A percentile compares a stretch with the other conserved stretches of the same genome.
Conservation (phyloP, 92 coral and sea anemone species). For the Porites evermanni region DNA sequence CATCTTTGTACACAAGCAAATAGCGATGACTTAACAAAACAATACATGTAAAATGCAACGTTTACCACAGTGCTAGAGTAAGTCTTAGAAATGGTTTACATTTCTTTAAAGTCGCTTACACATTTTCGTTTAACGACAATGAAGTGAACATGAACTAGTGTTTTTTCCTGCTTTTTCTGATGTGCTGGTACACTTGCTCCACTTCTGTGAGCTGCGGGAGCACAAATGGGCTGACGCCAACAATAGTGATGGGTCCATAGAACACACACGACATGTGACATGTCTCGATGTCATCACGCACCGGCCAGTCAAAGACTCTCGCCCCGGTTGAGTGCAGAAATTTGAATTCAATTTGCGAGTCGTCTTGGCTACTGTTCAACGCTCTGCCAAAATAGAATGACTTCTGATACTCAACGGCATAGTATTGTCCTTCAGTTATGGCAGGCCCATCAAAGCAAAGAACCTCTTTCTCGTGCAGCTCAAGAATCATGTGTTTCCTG, state of each 20-base stretch:
- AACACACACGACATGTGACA: conserved; percentile 28
- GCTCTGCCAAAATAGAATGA: conserved; percentile 64
- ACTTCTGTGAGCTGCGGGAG: conserved; percentile 30
- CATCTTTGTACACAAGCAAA: conserved; percentile 4
- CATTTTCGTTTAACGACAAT: not conserved
- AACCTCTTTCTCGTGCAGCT: conserved; percentile 49
- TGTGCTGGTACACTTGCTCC: conserved; percentile 21
- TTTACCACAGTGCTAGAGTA: not conserved
- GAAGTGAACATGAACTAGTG: not conserved
- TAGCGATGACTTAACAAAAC: not conserved
- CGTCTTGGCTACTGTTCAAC: not conserved
- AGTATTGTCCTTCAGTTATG: conserved; percentile 5
- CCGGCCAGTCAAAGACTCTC: conserved; percentile 45
- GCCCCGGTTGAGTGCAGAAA: conserved; percentile 39
- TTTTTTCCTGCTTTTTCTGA: conserved; percentile 25
- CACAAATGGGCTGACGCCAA: conserved; percentile 21
- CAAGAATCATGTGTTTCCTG: conserved; percentile 50
- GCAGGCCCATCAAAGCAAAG: conserved; percentile 10
- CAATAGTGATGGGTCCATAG: conserved; percentile 35
- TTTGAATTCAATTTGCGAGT: conserved; percentile 33
- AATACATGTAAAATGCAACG: not conserved
- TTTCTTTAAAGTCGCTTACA: not conserved
- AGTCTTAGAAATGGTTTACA: not conserved
- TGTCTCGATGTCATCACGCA: conserved; percentile 19
- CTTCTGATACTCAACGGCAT: conserved; percentile 64